Conservation (phyloP, 2,797 vertebrate genomes). For the Coracias cyanogaster region DNA sequence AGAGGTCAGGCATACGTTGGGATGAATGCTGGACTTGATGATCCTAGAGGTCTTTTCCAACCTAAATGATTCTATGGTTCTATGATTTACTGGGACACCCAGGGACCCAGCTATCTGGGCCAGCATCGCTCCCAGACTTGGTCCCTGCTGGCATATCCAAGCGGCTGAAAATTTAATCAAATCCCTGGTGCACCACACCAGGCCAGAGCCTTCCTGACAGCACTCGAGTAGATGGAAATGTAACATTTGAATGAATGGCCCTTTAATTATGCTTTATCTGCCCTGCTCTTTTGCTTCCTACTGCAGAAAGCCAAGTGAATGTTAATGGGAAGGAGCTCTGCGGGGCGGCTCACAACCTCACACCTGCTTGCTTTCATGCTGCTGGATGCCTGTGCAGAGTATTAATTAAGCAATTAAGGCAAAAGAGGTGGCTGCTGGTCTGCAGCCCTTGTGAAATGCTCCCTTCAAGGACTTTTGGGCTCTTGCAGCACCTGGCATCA, state of each 20-base stretch:
- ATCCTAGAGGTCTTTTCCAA: too few species aligned
- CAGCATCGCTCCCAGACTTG: background rate
- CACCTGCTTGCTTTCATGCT: slow-evolving; percentile 51
- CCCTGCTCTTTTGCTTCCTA: background rate
- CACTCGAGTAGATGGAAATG: background rate
- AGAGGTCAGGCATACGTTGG: too few species aligned
- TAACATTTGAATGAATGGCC: slow-evolving; percentile 48
- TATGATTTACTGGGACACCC: background rate
- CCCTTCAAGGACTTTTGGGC: background rate
- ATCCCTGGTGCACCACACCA: accelerated
- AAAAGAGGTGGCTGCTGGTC: background rate
- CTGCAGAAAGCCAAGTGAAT: slow-evolving; percentile 52
- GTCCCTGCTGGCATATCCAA: accelerated
- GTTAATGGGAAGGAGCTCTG: slow-evolving; percentile 3
- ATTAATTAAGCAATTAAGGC: background rate
- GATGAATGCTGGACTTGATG: too few species aligned
- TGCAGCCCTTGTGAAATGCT: background rate
- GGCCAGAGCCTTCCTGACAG: background rate
- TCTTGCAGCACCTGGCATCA: background rate
- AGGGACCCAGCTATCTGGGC: accelerated
- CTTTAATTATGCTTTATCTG: background rate
- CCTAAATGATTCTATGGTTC: too few species aligned
- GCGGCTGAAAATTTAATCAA: background rate
- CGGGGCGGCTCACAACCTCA: slow-evolving; percentile 15
- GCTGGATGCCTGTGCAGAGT: background rate